Evolutionary conservation across 2,797 vertebrate species (phyloP).

Genomic region (Lacerta viridis): DNA sequence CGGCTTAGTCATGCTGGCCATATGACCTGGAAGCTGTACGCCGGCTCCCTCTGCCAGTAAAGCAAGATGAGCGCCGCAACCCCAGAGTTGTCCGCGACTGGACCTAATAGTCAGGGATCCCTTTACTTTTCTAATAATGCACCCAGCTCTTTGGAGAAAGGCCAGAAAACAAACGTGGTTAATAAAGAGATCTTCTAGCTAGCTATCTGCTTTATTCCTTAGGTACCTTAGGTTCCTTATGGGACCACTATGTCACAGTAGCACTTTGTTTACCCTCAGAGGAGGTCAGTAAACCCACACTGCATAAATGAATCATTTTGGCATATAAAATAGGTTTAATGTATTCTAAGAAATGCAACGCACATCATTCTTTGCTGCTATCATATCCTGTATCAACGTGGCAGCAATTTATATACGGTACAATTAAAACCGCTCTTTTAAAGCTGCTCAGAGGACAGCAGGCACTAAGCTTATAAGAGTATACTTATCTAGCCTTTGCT

Average conservation of each 20-base stretch:
- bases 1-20: no score
- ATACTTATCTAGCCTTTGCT: conserved; percentile 37
- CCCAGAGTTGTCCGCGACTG: no score
- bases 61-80: no score
- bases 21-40: no score
- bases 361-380: conserved; percentile 3
- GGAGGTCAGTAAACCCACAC: neutral
- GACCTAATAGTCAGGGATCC: no score
- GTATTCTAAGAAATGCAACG: conserved; percentile 30
- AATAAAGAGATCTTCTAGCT: neutral
- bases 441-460: neutral
- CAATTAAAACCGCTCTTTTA: neutral
- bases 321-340: conserved; percentile 33
- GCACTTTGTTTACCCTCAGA: conserved; percentile 11
- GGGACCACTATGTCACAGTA: neutral
- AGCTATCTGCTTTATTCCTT: neutral
- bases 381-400: neutral
- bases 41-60: no score
- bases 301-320: conserved; percentile 10
- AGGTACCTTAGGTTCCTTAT: no score
- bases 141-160: neutral
- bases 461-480: neutral
- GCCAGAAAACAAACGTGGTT: neutral
- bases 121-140: neutral
- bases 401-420: conserved; percentile 5